A percentile compares a stretch with the other conserved stretches of the same genome.
These are phyloP conservation scores for Lepidocyrtinus sp. DNA, from an alignment of 2,888 invertebrate genomes.

Conservation along the genomic window DNA sequence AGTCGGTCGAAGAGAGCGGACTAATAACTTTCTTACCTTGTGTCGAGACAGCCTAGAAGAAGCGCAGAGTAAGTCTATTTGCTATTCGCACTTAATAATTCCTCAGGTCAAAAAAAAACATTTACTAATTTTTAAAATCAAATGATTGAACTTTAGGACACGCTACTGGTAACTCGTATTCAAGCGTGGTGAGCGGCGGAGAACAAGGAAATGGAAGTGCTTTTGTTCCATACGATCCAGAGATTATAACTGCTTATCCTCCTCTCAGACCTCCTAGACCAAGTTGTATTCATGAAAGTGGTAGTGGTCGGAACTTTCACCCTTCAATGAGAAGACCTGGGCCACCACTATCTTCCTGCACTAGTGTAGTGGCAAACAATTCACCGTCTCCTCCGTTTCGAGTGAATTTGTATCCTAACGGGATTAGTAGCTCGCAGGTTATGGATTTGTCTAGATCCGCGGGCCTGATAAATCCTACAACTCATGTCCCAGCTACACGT, in stretches of 20 bases:
- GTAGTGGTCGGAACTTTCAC: background rate
- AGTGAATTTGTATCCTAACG: constrained; percentile 38
- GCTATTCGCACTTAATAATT: too few species aligned
- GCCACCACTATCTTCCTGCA: constrained; percentile 5
- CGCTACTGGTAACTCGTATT: too few species aligned
- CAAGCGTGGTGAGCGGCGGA: too few species aligned
- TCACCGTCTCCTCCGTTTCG: constrained; percentile 31
- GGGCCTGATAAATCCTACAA: constrained; percentile 33
- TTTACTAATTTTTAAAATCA: too few species aligned
- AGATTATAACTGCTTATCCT: background rate
- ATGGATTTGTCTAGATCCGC: constrained; percentile 52
- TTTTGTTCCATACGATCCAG: constrained; percentile 38
- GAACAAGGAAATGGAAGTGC: constrained; percentile 26
- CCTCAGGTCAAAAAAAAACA: too few species aligned
- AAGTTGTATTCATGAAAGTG: constrained; percentile 42
- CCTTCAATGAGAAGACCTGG: background rate
- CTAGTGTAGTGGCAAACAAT: too few species aligned
- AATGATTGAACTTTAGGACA: too few species aligned
- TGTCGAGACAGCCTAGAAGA: background rate
- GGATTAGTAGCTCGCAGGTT: constrained; percentile 49
- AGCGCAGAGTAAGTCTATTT: too few species aligned
- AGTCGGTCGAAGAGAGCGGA: background rate
- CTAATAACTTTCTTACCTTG: too few species aligned
- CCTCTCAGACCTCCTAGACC: constrained; percentile 37
- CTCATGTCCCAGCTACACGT: background rate